Percentiles rank a stretch among this genome's conserved stretches.
Evolutionary conservation across 2,113 vertebrate species (phyloP).

Genomic region (Alethe castanea): DNA sequence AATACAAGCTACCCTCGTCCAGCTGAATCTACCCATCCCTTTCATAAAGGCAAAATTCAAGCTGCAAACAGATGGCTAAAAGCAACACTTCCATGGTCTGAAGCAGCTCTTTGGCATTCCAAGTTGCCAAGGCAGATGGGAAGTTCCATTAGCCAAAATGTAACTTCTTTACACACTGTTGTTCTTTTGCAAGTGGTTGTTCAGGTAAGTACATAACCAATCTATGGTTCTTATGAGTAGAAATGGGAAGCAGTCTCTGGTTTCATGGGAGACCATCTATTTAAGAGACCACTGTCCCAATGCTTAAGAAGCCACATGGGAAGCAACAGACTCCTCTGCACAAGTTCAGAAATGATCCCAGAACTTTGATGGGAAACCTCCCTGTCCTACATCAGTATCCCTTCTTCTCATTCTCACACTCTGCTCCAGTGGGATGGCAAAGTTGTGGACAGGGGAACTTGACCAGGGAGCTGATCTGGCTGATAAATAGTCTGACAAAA

Average conservation of each 20-base stretch:
- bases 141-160: background rate
- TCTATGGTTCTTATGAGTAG: background rate
- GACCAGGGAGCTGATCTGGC: background rate
- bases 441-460: background rate
- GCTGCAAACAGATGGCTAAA: conserved; percentile 32
- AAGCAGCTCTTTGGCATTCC: conserved; percentile 11
- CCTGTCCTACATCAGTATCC: background rate
- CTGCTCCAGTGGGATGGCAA: background rate
- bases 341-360: background rate
- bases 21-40: background rate
- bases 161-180: background rate
- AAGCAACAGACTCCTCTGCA: background rate
- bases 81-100: background rate
- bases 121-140: background rate
- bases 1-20: background rate
- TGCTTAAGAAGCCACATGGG: background rate
- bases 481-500: background rate
- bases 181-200: background rate
- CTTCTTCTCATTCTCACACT: background rate
- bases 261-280: background rate
- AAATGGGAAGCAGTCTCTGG: background rate
- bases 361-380: background rate
- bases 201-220: background rate
- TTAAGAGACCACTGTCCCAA: background rate
- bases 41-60: conserved; percentile 21